Base-by-base conservation (phyloP, 2,113 vertebrate species). In the Melanerpes aurifrons region DNA sequence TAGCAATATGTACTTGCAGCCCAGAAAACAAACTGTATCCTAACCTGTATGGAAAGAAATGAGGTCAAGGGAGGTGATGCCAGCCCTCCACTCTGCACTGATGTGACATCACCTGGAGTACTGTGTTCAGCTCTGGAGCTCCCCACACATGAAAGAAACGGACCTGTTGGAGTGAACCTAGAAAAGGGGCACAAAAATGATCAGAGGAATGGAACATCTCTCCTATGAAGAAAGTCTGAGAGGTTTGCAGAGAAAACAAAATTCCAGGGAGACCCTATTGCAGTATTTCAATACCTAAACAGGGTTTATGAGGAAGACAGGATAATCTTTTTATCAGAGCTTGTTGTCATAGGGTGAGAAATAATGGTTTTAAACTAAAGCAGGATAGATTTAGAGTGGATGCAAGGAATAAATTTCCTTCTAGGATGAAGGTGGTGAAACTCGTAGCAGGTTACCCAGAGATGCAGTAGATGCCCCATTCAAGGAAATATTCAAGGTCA, bases 1-100 rank as follows among this genome's bases (percentile, higher is more conserved):
- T 1, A 2, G 7, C 13, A 48, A 40, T 13, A 12, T 57, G 28
- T 0, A 0, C 11, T 10, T 0, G 1, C 28, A 71, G 10, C 4
- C 40, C 26, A 57, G n/a, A 71, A 79, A 31, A 9, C 17, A 14
- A 24, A 10, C 3, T 0, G 0, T 37, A 63, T n/a, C 28, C 22
- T 14, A 4, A 17, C 9, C 21, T 72, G 9, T 28, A 50, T 50
- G 9, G 57, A 50, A 59, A 84, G n/a, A 7, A 72, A 4, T 1
- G 8, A 54, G 21, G 16, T 32, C 3, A 1, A 50, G 16, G 3
- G 31, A 67, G 35, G 10, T 69, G 14, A 61, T 57, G 57, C n/a
- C 87, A 16, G 0, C 10, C 13, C 9, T 54, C 40, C 48, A 2
- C 3, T 31, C 9, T 1, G 3, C 3, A 43, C 22, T 78, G 4